Percentiles rank a stretch among this genome's conserved stretches.
These are phyloP conservation scores for Scaptomyza caliginosa DNA, from an alignment of 2,888 invertebrate genomes.

Conservation along the genomic window DNA sequence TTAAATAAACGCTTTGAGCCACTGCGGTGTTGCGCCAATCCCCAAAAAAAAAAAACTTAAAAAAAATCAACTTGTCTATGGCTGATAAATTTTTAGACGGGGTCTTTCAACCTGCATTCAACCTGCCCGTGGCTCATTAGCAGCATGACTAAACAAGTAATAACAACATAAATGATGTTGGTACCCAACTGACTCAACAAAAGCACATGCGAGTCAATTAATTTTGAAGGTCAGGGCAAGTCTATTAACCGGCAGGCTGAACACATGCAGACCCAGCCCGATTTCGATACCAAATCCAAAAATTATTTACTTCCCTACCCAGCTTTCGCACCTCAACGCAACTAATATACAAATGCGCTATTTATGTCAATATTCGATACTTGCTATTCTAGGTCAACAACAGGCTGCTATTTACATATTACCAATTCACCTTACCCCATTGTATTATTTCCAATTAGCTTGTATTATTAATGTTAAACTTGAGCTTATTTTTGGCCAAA, in stretches of 20 bases:
- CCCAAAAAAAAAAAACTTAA: slow-evolving; percentile 23
- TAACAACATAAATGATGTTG: slow-evolving; percentile 53
- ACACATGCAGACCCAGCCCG: slow-evolving; percentile 33
- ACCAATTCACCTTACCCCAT: slow-evolving; percentile 25
- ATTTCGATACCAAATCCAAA: slow-evolving; percentile 12
- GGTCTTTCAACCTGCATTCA: slow-evolving; percentile 54
- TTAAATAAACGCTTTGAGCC: slow-evolving; percentile 16
- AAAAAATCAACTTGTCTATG: slow-evolving; percentile 15
- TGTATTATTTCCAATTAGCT: slow-evolving; percentile 68
- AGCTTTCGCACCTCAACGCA: slow-evolving; percentile 60
- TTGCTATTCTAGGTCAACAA: slow-evolving; percentile 64
- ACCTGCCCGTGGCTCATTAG: slow-evolving; percentile 64
- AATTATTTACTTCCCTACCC: slow-evolving; percentile 68
- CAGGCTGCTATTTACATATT: slow-evolving; percentile 64
- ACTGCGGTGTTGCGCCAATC: slow-evolving; percentile 50
- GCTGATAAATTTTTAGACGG: slow-evolving; percentile 20
- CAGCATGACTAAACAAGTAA: slow-evolving; percentile 64
- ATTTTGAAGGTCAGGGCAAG: slow-evolving; percentile 69
- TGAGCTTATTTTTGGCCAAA: slow-evolving; percentile 58
- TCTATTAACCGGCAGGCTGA: slow-evolving; percentile 54
- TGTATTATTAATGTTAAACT: slow-evolving; percentile 71
- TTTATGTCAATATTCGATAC: slow-evolving; percentile 52
- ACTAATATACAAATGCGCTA: slow-evolving; percentile 24
- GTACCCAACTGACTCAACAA: slow-evolving; percentile 27
- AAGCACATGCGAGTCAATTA: slow-evolving; percentile 59